These are phyloP conservation scores for Sialis lutaria DNA, from an alignment of 2,888 invertebrate species.

Conservation along the genomic window DNA sequence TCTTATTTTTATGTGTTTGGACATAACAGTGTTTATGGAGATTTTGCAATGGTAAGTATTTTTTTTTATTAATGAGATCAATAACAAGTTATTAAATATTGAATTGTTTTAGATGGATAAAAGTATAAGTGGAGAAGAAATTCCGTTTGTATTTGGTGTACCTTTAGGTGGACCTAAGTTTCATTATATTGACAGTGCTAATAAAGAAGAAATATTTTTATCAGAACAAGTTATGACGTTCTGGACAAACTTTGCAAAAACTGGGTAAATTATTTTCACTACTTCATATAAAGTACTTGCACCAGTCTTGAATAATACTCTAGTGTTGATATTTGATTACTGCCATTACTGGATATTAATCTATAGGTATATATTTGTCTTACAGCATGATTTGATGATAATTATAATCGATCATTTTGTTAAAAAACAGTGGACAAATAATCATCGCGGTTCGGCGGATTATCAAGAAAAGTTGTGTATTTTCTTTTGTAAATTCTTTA, in stretches of 20 bases:
- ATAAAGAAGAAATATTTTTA: slow-evolving; percentile 56
- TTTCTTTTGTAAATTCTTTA: too few relatives aligned
- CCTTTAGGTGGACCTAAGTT: slow-evolving; percentile 50
- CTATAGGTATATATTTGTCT: too few relatives aligned
- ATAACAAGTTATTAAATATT: slow-evolving; percentile 7
- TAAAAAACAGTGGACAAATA: too few relatives aligned
- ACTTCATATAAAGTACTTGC: slow-evolving; percentile 6
- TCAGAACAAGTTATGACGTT: slow-evolving; percentile 77
- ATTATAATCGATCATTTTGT: too few relatives aligned
- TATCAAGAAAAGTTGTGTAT: too few relatives aligned
- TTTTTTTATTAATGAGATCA: neutral
- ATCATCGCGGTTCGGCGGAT: too few relatives aligned
- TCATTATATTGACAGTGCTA: slow-evolving; percentile 56
- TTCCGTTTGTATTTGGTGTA: slow-evolving; percentile 74
- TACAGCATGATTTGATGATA: too few relatives aligned
- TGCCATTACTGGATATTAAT: too few relatives aligned
- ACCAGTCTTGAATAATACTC: slow-evolving; percentile 53
- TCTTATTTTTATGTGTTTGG: slow-evolving; percentile 81
- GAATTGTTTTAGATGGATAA: slow-evolving; percentile 40
- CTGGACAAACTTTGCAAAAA: slow-evolving; percentile 81
- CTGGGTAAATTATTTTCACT: slow-evolving; percentile 45
- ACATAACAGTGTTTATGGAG: slow-evolving; percentile 64
- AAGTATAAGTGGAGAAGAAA: slow-evolving; percentile 70
- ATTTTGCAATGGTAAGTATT: slow-evolving; percentile 59
- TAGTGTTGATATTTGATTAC: slow-evolving; percentile 47